Evolutionary conservation across 2,113 vertebrate genomes (phyloP), one percentile per base, ranked within the genome.

Genomic region (Hyaena hyaena): DNA sequence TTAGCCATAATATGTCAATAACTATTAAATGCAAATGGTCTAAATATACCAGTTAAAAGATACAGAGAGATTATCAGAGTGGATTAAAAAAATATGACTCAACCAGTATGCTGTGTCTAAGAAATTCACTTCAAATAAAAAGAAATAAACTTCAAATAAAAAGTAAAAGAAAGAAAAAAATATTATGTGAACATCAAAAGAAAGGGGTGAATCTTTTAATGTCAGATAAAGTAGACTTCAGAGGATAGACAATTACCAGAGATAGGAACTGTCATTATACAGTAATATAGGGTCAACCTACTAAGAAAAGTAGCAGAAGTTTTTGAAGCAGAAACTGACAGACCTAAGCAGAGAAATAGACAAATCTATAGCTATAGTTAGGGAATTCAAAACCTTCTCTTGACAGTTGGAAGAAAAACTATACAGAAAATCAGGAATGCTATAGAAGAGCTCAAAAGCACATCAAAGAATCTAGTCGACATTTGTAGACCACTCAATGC

Each of bases 81-180:
- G 61, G 48, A 84, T 77, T 77, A 23, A 84, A 90, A 90, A 89
- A 84, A 53, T 28, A 68, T 4, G 8, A 76, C 8, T n/a, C 23
- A 58, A 31, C 31, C 71, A 58, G 21, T 80, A n/a, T 76, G 17
- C n/a, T 68, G 4, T 55, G 21, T 87, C 48, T 33, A 82, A n/a
- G 58, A 74, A 88, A 74, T n/a, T 88, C 55, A 82, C 12, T 92
- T 95, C 28, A 74, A 87, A 88, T 74, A 45, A 15, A 82, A 96
- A 96, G n/a, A 88, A 55, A 66, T 24, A 82, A 53, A 45, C 39
- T 39, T 39, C 21, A 74, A 35, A 28, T 9, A 74, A 65, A 31
- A 85, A 95, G 50, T 86, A 80, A 86, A 77, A 95, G 48, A 69
- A 16, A 45, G 15, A 55, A 92, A 73, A 85, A 80, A 80, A 43